phyloP scores from a whole-genome alignment of 2,113 vertebrate species.

The Ctenomys sociabilis region DNA sequence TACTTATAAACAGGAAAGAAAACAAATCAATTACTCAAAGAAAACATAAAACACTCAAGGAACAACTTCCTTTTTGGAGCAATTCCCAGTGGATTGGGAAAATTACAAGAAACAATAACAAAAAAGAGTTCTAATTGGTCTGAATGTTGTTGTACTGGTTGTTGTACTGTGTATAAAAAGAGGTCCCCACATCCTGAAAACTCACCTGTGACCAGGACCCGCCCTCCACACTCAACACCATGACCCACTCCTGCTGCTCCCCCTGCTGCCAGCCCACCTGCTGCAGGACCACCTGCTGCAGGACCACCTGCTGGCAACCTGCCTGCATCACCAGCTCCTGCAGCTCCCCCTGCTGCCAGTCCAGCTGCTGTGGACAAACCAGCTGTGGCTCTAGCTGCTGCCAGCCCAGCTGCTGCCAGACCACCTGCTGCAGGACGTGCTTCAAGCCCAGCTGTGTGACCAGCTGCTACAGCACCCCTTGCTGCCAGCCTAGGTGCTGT shows the following conservation, averaged over 20 bases:
- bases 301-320: too few species aligned
- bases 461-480: too few species aligned
- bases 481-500: too few species aligned
- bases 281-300: too few species aligned
- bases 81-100: not conserved
- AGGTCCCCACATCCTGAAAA: not conserved
- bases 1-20: not conserved
- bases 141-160: not conserved
- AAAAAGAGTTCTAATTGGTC: not conserved
- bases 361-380: not conserved
- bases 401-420: too few species aligned
- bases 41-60: not conserved
- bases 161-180: slow-evolving; percentile 12
- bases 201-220: not conserved
- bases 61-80: not conserved
- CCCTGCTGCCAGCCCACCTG: slow-evolving; percentile 20
- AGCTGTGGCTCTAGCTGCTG: too few species aligned
- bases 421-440: too few species aligned
- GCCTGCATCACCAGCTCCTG: too few species aligned
- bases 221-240: not conserved
- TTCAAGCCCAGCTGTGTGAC: too few species aligned
- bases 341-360: too few species aligned
- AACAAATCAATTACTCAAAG: slow-evolving; percentile 16
- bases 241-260: slow-evolving; percentile 35
- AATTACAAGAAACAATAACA: slow-evolving; percentile 32